Conservation (phyloP, 2,888 invertebrate species). For the Limulus polyphemus region DNA sequence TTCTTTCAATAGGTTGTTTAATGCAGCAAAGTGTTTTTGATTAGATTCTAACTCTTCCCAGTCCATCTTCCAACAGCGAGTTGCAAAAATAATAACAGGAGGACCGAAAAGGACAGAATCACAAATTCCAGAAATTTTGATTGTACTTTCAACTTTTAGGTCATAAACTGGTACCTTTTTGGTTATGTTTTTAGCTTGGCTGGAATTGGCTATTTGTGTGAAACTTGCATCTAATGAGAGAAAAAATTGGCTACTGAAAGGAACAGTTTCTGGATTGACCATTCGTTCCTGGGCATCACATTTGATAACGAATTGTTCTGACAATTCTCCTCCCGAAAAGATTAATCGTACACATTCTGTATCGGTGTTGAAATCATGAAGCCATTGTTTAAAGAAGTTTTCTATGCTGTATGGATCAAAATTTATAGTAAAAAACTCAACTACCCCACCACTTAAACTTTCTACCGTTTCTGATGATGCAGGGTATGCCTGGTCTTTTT, state of each 20-base stretch:
- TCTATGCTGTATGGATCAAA: constrained; percentile 9
- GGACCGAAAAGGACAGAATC: constrained; percentile 16
- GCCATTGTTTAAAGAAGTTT: constrained; percentile 12
- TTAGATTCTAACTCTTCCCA: constrained; percentile 15
- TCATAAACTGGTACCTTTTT: constrained; percentile 11
- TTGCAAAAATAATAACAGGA: constrained; percentile 8
- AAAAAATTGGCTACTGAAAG: constrained; percentile 8
- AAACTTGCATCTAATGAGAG: constrained; percentile 2
- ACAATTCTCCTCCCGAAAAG: background rate
- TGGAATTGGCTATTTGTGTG: constrained; percentile 2
- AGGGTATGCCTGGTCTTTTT: no score
- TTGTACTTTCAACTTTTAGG: constrained; percentile 5
- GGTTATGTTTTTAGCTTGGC: background rate
- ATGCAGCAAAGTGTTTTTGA: constrained; percentile 7
- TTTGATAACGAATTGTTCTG: constrained; percentile 3
- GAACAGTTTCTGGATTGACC: constrained; percentile 5
- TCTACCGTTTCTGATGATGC: no score
- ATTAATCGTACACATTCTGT: constrained; percentile 14
- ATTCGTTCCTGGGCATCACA: constrained; percentile 14
- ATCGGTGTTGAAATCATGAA: constrained; percentile 15
- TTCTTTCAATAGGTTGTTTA: constrained; percentile 3
- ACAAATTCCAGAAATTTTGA: constrained; percentile 13
- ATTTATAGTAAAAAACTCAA: background rate
- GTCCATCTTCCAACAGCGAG: constrained; percentile 18
- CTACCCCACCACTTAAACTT: background rate